A percentile compares a stretch with the other conserved stretches of the same genome.
Conservation (phyloP, 2,113 vertebrate species). For the Trematocara nigrifrons region DNA sequence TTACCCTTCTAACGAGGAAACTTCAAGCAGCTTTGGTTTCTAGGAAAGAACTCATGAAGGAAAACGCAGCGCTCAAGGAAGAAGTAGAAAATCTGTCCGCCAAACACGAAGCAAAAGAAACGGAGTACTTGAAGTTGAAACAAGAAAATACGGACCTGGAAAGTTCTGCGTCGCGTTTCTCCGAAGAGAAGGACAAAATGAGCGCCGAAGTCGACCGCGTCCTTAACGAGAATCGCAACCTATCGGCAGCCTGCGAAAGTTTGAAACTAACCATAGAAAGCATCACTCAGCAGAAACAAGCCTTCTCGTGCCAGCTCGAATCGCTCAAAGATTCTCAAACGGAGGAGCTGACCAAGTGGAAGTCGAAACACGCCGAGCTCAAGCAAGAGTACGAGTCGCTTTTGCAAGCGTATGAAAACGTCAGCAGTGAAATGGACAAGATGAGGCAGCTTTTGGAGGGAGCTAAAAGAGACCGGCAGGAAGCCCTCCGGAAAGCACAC, state of each 20-base stretch:
- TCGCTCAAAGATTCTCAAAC: conserved; percentile 83
- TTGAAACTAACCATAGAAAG: conserved; percentile 83
- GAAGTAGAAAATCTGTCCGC: conserved; percentile 53
- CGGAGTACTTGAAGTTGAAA: conserved; percentile 50
- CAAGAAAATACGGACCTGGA: conserved; percentile 55
- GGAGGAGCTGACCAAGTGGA: conserved; percentile 84
- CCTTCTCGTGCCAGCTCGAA: conserved; percentile 83
- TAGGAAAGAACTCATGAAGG: conserved; percentile 79
- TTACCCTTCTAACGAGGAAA: conserved; percentile 75
- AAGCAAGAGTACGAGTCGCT: conserved; percentile 86
- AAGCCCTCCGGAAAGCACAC: conserved; percentile 68
- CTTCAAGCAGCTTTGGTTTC: conserved; percentile 83
- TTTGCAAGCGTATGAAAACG: conserved; percentile 83
- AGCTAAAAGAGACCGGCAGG: conserved; percentile 78
- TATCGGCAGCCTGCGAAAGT: conserved; percentile 82
- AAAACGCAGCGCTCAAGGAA: conserved; percentile 74
- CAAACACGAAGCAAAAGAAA: conserved; percentile 60
- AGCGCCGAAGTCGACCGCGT: conserved; percentile 64
- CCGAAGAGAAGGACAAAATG: conserved; percentile 60
- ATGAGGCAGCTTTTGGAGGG: conserved; percentile 81
- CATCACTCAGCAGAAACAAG: conserved; percentile 85
- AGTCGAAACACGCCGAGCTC: conserved; percentile 79
- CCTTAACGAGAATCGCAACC: conserved; percentile 76
- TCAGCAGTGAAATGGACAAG: conserved; percentile 82
- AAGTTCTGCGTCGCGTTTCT: neutral